Conservation (phyloP, 2,797 vertebrate species). For the Clarias laeviceps region DNA sequence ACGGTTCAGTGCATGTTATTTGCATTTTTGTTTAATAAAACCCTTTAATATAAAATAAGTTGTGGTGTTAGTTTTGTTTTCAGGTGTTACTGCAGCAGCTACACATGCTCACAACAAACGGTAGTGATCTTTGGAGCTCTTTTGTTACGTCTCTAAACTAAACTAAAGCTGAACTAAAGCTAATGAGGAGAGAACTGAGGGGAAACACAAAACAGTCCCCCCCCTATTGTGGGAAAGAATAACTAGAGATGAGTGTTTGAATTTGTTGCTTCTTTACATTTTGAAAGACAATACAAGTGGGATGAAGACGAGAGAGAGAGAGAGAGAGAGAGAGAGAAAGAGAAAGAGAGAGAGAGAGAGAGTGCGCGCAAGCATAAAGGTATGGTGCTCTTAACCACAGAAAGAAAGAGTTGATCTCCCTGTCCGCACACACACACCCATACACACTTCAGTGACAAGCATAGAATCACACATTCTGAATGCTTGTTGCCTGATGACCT, state of each 20-base stretch:
- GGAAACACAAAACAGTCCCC: background rate
- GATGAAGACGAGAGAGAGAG: background rate
- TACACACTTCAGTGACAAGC: background rate
- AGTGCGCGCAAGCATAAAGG: too few species aligned
- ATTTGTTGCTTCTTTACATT: background rate
- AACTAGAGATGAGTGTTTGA: background rate
- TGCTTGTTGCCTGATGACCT: too few species aligned
- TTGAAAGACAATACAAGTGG: background rate
- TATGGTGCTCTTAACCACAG: background rate
- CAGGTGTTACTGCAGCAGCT: too few species aligned
- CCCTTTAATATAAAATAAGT: too few species aligned
- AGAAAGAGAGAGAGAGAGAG: background rate
- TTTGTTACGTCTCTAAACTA: too few species aligned
- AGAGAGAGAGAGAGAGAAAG: background rate
- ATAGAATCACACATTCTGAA: too few species aligned
- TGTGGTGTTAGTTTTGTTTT: too few species aligned
- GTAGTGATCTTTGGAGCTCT: too few species aligned
- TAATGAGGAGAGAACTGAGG: background rate
- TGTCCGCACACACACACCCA: background rate
- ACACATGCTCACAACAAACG: too few species aligned
- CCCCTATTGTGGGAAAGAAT: background rate
- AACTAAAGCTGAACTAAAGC: too few species aligned
- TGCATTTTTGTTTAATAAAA: too few species aligned
- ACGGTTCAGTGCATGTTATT: background rate
- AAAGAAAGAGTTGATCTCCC: background rate